Evolutionary conservation across 2,888 invertebrate species (phyloP).

Genomic region (Ennomos quercinarius): DNA sequence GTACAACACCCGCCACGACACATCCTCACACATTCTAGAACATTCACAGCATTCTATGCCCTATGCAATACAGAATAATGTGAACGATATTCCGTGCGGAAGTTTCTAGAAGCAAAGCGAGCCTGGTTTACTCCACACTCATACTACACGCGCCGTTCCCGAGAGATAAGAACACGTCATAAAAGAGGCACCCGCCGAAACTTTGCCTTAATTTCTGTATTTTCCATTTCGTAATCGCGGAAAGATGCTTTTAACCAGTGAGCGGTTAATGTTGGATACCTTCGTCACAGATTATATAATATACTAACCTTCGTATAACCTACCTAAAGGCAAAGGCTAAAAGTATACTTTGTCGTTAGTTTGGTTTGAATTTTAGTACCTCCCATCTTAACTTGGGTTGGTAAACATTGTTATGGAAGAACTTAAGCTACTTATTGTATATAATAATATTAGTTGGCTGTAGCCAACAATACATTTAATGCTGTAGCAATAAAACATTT

Average conservation of each 20-base stretch:
- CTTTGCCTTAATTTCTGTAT: conserved; percentile 75
- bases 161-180: conserved; percentile 80
- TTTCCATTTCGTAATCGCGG: conserved; percentile 66
- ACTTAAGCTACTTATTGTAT: too few species aligned
- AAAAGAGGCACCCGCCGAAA: conserved; percentile 76
- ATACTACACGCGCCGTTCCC: conserved; percentile 63
- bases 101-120: conserved; percentile 50
- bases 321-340: conserved; percentile 28
- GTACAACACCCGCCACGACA: conserved; percentile 59
- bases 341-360: conserved; percentile 22
- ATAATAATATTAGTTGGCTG: too few species aligned
- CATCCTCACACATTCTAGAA: conserved; percentile 39
- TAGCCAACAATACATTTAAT: too few species aligned
- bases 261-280: conserved; percentile 54
- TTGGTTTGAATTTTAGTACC: conserved; percentile 12
- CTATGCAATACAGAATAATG: conserved; percentile 53
- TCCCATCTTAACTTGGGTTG: too few species aligned
- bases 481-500: too few species aligned
- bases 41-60: conserved; percentile 46
- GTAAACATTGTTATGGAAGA: too few species aligned
- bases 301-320: conserved; percentile 35
- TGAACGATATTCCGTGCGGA: conserved; percentile 38
- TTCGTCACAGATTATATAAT: too few species aligned
- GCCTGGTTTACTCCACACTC: conserved; percentile 52
- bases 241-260: conserved; percentile 56